Evolutionary conservation across 2,888 invertebrate genomes (phyloP), one percentile per base, ranked within the genome.

Genomic region (Helleia helle): DNA sequence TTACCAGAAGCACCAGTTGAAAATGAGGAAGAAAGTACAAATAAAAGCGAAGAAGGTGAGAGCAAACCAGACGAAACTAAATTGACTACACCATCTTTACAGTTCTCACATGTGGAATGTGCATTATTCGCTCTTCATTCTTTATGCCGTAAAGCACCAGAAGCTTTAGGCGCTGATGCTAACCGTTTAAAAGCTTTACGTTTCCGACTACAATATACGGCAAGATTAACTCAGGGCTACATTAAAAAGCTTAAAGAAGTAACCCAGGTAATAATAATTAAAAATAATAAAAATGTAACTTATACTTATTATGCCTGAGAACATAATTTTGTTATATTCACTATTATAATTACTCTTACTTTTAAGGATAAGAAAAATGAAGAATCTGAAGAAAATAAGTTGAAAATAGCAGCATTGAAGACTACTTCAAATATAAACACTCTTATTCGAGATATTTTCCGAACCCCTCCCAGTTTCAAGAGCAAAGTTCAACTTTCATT

Each of bases 31-130:
- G 52, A 88, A 46, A 87, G 87, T 24, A 17, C 27, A 5, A 28
- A 41, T 3, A 44, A 48, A 26, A 14, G 15, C n/a, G 43, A 88
- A 87, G 50, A 43, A 28, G 58, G 53, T 40, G 52, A 52, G 1
- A 50, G 50, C 25, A 55, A 88, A 49, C 87, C 87, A 26, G 80
- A 77, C 43, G 77, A 77, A 14, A 39, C 51, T 36, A 79, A 77
- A 22, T 65, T 72, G 27, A 79, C 90, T 30, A 88, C 91, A 48
- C 95, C 96, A n/a, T 92, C 93, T 45, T 88, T 97, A 36, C 92
- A 97, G 67, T 97, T 97, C 65, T 95, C 97, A 25, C 92, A 93
- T 63, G 95, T 97, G 1, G 98, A 98, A 80, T 96, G 96, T 83
- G 87, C 97, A 24, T 86, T 98, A 55, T 97, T 88, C 64, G 87